Conservation (phyloP, 1,140 invertebrate genomes). For the Parapsyche elsis region DNA sequence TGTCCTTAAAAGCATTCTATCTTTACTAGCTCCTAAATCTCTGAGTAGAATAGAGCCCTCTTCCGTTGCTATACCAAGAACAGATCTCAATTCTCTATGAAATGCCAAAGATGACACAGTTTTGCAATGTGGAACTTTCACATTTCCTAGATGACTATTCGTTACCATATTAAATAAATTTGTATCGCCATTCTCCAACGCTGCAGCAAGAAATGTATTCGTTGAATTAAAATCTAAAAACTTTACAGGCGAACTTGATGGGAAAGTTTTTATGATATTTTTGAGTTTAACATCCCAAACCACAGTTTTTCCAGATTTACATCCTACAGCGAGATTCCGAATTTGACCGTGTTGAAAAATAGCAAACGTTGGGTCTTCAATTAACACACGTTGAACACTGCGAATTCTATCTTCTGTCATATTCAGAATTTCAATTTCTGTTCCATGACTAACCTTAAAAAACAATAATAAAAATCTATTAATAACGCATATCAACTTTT, state of each 20-base stretch:
- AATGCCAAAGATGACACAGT: slow-evolving; percentile 65
- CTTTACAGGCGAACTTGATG: slow-evolving; percentile 60
- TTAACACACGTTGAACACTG: slow-evolving; percentile 63
- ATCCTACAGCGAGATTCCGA: slow-evolving; percentile 63
- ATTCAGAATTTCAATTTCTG: slow-evolving; percentile 63
- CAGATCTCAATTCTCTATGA: slow-evolving; percentile 63
- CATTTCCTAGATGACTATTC: slow-evolving; percentile 62
- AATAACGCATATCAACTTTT: not conserved
- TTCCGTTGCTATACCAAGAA: slow-evolving; percentile 64
- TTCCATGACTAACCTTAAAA: slow-evolving; percentile 64
- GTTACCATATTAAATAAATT: slow-evolving; percentile 63
- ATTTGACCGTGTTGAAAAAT: slow-evolving; percentile 64
- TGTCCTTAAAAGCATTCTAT: slow-evolving; percentile 64
- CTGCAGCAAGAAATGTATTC: slow-evolving; percentile 64
- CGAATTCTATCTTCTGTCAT: slow-evolving; percentile 62
- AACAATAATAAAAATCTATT: not conserved
- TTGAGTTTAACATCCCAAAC: slow-evolving; percentile 67
- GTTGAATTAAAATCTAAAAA: slow-evolving; percentile 66
- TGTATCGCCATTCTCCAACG: slow-evolving; percentile 65
- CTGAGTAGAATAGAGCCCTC: slow-evolving; percentile 64
- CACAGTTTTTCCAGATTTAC: slow-evolving; percentile 63
- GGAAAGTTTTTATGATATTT: slow-evolving; percentile 63
- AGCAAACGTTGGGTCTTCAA: slow-evolving; percentile 64
- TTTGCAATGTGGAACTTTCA: slow-evolving; percentile 63
- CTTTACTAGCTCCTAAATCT: slow-evolving; percentile 65